A percentile compares a stretch with the other conserved stretches of the same genome.
Evolutionary conservation across 2,797 vertebrate species (phyloP).

Genomic region (Brotula barbata): DNA sequence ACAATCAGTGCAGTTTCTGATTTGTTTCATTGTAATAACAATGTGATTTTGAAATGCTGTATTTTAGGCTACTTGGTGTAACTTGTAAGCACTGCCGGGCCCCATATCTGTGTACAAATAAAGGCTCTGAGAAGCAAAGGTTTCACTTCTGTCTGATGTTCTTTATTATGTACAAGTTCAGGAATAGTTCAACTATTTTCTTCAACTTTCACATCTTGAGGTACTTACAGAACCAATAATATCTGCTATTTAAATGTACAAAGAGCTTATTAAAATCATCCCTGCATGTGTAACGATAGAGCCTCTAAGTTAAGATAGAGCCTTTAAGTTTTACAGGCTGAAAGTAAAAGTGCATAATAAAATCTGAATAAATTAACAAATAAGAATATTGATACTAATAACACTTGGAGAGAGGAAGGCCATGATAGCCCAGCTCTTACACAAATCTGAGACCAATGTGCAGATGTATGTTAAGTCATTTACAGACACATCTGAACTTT

Average conservation of each 20-base stretch:
- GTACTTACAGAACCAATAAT: conserved; percentile 2
- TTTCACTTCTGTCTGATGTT: conserved; percentile 14
- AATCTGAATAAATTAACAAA: conserved; percentile 7
- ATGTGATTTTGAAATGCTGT: conserved; percentile 74
- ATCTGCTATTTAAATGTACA: conserved; percentile 42
- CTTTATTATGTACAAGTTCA: conserved; percentile 47
- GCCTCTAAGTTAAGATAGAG: conserved; percentile 2
- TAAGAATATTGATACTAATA: background rate
- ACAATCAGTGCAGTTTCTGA: conserved; percentile 68
- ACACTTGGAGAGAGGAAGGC: background rate
- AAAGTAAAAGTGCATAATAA: conserved; percentile 51
- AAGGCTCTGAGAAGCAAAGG: conserved; percentile 67
- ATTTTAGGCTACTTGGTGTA: conserved; percentile 71
- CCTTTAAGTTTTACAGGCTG: conserved; percentile 1
- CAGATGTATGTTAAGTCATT: background rate
- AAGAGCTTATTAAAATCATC: conserved; percentile 29
- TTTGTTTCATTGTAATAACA: conserved; percentile 67
- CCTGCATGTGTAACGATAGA: conserved; percentile 5
- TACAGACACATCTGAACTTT: background rate
- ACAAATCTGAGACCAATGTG: background rate
- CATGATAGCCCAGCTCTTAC: too few species aligned
- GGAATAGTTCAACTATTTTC: background rate
- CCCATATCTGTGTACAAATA: conserved; percentile 76
- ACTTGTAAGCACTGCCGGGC: conserved; percentile 75
- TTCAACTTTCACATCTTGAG: conserved; percentile 14